These are phyloP conservation scores for Otolemur crassicaudatus DNA, from an alignment of 2,797 vertebrate genomes.

Conservation along the genomic window DNA sequence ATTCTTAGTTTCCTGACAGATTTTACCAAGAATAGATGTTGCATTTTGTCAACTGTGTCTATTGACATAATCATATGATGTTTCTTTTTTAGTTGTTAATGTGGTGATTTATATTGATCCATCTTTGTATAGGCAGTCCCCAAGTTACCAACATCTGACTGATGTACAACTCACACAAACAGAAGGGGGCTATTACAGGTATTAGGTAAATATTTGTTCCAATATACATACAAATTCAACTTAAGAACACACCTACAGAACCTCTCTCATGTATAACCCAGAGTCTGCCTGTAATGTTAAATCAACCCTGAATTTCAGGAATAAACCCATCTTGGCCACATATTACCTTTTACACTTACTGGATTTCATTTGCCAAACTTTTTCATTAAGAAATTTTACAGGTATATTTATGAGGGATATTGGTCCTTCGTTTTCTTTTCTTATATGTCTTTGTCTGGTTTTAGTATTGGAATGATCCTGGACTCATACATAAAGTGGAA, in stretches of 20 bases:
- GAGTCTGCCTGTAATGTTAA: not conserved
- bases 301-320: not conserved
- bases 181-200: too few species aligned
- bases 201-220: too few species aligned
- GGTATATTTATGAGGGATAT: not conserved
- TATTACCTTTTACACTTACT: not conserved
- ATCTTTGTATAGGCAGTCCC: not conserved
- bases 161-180: too few species aligned
- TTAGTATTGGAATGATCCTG: not conserved
- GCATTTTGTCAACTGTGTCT: not conserved
- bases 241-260: too few species aligned
- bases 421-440: not conserved
- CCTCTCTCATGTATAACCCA: too few species aligned
- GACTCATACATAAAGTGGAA: not conserved
- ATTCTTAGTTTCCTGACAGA: not conserved
- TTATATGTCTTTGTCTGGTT: not conserved
- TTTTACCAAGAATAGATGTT: not conserved
- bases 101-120: not conserved
- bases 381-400: not conserved
- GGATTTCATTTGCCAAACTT: not conserved
- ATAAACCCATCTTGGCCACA: not conserved
- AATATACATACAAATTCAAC: too few species aligned
- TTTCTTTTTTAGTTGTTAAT: not conserved
- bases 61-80: not conserved
- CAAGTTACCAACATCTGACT: too few species aligned